phyloP scores from a whole-genome alignment of 2,888 invertebrate genomes.

The Catocala sponsa region DNA sequence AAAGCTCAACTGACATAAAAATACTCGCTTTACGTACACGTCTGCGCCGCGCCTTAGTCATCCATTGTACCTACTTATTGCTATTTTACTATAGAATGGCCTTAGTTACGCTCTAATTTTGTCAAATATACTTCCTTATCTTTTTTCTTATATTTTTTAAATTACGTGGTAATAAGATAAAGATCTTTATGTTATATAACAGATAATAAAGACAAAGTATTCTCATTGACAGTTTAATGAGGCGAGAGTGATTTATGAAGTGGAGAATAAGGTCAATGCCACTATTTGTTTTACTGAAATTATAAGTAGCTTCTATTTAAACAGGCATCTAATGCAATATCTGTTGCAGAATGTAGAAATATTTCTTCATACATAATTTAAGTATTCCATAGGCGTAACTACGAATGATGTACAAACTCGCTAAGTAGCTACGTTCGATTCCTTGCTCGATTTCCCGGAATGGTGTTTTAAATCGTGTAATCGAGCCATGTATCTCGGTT shows the following conservation, averaged over 20 bases:
- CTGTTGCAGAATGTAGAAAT: conserved; percentile 43
- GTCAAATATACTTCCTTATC: conserved; percentile 54
- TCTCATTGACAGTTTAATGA: conserved; percentile 50
- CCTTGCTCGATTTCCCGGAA: conserved; percentile 59
- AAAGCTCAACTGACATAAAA: conserved; percentile 53
- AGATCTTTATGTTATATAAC: conserved; percentile 36
- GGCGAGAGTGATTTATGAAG: conserved; percentile 59
- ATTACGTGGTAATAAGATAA: conserved; percentile 30
- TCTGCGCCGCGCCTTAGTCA: conserved; percentile 21
- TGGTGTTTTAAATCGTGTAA: conserved; percentile 65
- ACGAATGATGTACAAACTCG: conserved; percentile 55
- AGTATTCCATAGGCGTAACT: conserved; percentile 48
- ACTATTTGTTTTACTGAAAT: conserved; percentile 44
- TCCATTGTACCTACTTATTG: conserved; percentile 21
- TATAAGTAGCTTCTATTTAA: conserved; percentile 23
- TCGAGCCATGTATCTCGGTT: conserved; percentile 61
- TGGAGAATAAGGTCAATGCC: conserved; percentile 55
- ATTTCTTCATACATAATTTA: conserved; percentile 52
- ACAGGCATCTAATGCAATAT: conserved; percentile 12
- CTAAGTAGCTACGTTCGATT: conserved; percentile 40
- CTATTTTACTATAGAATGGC: conserved; percentile 19
- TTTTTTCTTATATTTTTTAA: conserved; percentile 39
- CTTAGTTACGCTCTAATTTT: conserved; percentile 28
- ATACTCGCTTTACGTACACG: conserved; percentile 9
- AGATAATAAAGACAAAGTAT: conserved; percentile 36